Base-by-base conservation (phyloP, 1,140 invertebrate species). In the Bombus fervidus region DNA sequence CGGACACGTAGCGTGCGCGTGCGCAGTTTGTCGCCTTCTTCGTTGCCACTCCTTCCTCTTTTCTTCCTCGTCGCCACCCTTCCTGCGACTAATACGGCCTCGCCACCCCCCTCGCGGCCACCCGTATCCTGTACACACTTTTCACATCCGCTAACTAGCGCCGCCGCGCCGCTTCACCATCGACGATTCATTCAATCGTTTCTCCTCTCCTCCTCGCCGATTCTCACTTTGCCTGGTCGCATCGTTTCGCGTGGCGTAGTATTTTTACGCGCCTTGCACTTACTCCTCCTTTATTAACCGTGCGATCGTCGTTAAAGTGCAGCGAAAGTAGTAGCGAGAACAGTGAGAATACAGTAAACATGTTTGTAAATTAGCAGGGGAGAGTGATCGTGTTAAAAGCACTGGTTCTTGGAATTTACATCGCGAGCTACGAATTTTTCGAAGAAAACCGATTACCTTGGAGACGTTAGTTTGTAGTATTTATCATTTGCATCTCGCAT, bases 1-100 rank as follows among this genome's bases (percentile, higher is more conserved):
- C 90, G 91, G 91, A 91, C 92, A 91, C 90, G 90, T 89, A 88
- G 85, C 81, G 88, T 85, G 87, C 89, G 91, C 91, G 91, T 90
- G 89, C 91, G 91, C 91, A 86, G 62, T 15, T 62, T 68, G 39
- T 84, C 87, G 77, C 85, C 86, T 87, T 84, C 82, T 79, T 77
- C 83, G 77, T 89, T 68, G n/a, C 74, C 80, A 69, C 86, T 86
- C 81, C 75, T 72, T 81, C 85, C 78, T 90, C 86, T 86, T 89
- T 90, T 89, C 84, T 87, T 85, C 86, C 62, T 77, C 84, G 41
- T 83, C 87, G 77, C 39, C 81, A 89, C 73, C 87, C 88, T 89
- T 83, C 87, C 57, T 69, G 66, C 73, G 81, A 53, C 69, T 84
- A 81, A 85, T 71, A 59, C 78, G 68, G 68, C 85, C 85, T 74